Conservation (phyloP, 2,797 vertebrate genomes). For the Hafferia zeledoni region DNA sequence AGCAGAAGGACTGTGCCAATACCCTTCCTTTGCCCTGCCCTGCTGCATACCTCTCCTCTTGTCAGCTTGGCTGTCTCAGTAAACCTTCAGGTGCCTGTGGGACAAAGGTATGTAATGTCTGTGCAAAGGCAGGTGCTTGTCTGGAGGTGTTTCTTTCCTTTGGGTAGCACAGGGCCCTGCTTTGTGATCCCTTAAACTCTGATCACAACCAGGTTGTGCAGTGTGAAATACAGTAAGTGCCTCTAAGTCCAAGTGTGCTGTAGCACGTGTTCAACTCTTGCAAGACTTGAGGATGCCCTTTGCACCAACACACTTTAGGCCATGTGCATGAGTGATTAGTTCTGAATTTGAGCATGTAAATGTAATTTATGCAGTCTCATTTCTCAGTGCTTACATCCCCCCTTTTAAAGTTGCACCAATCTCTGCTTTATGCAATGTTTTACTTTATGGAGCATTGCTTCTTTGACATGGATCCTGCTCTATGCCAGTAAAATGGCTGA, state of each 20-base stretch:
- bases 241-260: fast-evolving
- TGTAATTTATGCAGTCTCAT: neutral
- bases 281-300: neutral
- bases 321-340: neutral
- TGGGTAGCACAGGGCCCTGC: neutral
- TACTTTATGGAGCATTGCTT: neutral
- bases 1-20: neutral
- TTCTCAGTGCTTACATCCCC: neutral
- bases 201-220: neutral
- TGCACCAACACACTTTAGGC: neutral
- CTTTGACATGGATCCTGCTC: neutral
- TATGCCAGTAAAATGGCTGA: neutral
- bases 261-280: neutral
- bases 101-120: neutral
- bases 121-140: neutral
- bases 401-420: neutral
- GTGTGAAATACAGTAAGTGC: fast-evolving
- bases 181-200: neutral
- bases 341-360: neutral
- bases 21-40: neutral
- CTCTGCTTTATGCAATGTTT: neutral
- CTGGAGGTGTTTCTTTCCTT: neutral
- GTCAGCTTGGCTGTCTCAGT: neutral
- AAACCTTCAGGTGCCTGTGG: neutral
- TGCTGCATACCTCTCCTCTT: neutral